Evolutionary conservation across 1,140 invertebrate genomes (phyloP), one percentile per base, ranked within the genome.

Genomic region (Rhagoletis zephyria): DNA sequence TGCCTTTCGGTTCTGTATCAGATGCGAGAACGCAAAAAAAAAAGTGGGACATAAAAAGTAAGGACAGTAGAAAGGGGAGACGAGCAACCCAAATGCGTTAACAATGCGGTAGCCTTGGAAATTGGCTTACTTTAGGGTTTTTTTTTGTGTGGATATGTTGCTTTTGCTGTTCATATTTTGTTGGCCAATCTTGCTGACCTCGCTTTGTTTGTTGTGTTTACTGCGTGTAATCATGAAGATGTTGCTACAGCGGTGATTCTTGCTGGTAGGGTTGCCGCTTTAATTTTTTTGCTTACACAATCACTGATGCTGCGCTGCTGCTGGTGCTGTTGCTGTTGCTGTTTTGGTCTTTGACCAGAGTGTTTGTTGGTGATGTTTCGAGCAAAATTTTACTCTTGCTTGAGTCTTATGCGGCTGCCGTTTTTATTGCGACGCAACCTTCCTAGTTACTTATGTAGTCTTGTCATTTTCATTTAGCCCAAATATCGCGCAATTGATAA

Each of bases 401-500:
- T 61, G 59, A 85, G 42, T 61, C 30, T 85, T 85, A 59, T 85
- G n/a, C 42, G 5, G 42, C 63, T 85, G 14, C 45, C 16, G 5
- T 63, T n/a, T 1, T 14, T 48, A 42, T 4, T 81, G 12, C 19
- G 51, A 3, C 0, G 4, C 1, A 12, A 1, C 30, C 4, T 59
- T 85, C 60, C 14, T 0, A 40, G 40, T 51, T 30, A 30, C 30
- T 30, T 30, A 30, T 30, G 48, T 19, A 65, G 51, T 40, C 45
- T 85, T 85, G 51, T 81, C 74, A 51, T 85, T 60, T 60, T 42
- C 60, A 63, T 85, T 85, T 61, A 63, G 60, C 16, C 12, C 60
- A n/a, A 45, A 81, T 85, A 85, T 85, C 59, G 85, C 40, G 85
- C 40, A 85, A 85, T 85, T 85, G 85, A 85, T 85, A 85, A 45